Percentiles rank a stretch among this genome's conserved stretches.
phyloP scores from a whole-genome alignment of 2,797 vertebrate species.

The Falco cherrug region DNA sequence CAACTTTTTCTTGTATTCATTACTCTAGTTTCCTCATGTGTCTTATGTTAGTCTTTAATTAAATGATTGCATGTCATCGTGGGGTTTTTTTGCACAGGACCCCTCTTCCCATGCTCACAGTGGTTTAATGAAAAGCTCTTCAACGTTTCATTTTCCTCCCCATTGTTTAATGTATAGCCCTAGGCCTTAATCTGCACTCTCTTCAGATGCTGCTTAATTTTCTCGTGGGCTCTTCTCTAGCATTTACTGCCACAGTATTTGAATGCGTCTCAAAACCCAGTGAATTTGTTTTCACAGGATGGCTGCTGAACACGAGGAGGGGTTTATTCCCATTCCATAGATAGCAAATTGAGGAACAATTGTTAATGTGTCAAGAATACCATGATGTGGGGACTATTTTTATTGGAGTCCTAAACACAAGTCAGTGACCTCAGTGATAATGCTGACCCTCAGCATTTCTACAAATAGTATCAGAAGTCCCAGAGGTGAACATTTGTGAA shows the following conservation, averaged over 20 bases:
- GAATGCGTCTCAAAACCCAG: background rate
- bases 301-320: background rate
- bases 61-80: background rate
- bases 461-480: background rate
- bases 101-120: background rate
- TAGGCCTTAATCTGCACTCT: background rate
- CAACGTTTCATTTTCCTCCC: background rate
- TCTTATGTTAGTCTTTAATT: background rate
- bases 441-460: background rate
- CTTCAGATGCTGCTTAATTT: background rate
- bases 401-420: background rate
- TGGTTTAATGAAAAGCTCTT: background rate
- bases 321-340: background rate
- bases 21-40: background rate
- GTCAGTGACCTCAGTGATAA: background rate
- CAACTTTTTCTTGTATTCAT: background rate
- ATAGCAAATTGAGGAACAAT: background rate
- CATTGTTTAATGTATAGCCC: background rate
- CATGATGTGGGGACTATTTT: background rate
- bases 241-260: background rate
- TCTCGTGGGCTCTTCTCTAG: background rate
- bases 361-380: background rate
- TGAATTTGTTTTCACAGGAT: background rate
- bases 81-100: accelerated
- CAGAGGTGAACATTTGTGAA: background rate